These are phyloP conservation scores for Drosophila carrolli DNA, from an alignment of 1,140 invertebrate species.

Conservation along the genomic window DNA sequence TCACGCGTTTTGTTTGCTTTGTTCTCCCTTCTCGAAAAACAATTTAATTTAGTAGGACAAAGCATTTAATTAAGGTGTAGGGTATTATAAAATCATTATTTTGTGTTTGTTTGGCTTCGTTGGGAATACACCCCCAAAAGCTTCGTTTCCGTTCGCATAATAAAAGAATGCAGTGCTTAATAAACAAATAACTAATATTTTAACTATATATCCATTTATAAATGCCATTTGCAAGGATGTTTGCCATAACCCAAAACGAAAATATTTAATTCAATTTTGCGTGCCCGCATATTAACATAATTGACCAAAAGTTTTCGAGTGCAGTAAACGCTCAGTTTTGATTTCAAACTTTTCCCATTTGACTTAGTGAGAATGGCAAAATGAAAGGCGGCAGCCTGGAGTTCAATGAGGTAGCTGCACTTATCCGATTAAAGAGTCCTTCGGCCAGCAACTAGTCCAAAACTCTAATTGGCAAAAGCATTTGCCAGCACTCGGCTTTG, in stretches of 20 bases:
- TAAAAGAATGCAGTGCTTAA: too few species aligned
- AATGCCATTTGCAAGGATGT: too few species aligned
- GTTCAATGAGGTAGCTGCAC: slow-evolving; percentile 25
- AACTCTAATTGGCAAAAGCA: slow-evolving; percentile 47
- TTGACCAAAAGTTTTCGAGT: background rate
- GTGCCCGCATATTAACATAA: background rate
- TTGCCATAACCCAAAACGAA: background rate
- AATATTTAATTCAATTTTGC: background rate
- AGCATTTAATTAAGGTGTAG: too few species aligned
- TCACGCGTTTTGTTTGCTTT: too few species aligned
- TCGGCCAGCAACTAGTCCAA: slow-evolving; percentile 19
- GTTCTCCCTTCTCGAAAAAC: too few species aligned
- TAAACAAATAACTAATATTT: too few species aligned
- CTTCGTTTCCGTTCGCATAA: too few species aligned
- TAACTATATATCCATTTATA: too few species aligned
- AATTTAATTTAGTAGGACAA: too few species aligned
- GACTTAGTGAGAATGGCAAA: slow-evolving; percentile 5
- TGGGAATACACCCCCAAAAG: too few species aligned
- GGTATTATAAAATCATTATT: too few species aligned
- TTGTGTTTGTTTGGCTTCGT: too few species aligned
- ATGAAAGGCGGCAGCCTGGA: slow-evolving; percentile 2
- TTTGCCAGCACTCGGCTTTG: slow-evolving; percentile 24
- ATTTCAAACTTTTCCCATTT: slow-evolving; percentile 6
- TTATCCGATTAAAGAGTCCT: slow-evolving; percentile 37
- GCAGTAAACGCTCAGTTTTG: slow-evolving; percentile 5